Evolutionary conservation across 2,797 vertebrate genomes (phyloP).

Genomic region (Glyptemys insculpta): DNA sequence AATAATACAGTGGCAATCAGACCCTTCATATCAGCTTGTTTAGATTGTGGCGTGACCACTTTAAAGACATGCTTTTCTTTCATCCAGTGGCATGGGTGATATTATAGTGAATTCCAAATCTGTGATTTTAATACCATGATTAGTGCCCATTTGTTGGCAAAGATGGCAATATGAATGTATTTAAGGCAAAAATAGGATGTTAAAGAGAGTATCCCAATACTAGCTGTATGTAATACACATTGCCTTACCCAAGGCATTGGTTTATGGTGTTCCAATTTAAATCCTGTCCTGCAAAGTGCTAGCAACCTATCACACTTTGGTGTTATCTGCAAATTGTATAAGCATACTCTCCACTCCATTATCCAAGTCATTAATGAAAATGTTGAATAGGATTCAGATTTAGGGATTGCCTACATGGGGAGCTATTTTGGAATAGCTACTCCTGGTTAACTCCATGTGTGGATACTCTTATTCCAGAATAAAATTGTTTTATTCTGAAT

Average conservation of each 20-base stretch:
- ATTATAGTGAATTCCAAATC: not conserved
- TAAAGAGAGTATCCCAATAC: not conserved
- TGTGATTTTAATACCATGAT: not conserved
- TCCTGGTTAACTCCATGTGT: not conserved
- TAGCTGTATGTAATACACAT: not conserved
- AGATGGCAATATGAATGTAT: not conserved
- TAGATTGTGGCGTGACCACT: not conserved
- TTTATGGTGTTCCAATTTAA: not conserved
- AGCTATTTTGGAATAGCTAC: not conserved
- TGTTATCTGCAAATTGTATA: not conserved
- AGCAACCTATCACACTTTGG: not conserved
- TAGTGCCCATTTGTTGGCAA: not conserved
- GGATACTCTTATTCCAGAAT: not conserved
- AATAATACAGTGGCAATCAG: not conserved
- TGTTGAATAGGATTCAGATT: not conserved
- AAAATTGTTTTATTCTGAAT: not conserved
- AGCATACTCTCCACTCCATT: not conserved
- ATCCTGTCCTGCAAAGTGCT: not conserved
- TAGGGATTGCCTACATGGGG: not conserved
- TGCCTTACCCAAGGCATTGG: rapidly evolving
- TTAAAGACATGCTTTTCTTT: not conserved
- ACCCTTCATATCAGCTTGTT: rapidly evolving
- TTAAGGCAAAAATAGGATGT: not conserved
- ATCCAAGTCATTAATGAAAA: not conserved
- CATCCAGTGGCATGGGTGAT: not conserved